Evolutionary conservation across 2,113 vertebrate species (phyloP).

Genomic region (Agapornis roseicollis): DNA sequence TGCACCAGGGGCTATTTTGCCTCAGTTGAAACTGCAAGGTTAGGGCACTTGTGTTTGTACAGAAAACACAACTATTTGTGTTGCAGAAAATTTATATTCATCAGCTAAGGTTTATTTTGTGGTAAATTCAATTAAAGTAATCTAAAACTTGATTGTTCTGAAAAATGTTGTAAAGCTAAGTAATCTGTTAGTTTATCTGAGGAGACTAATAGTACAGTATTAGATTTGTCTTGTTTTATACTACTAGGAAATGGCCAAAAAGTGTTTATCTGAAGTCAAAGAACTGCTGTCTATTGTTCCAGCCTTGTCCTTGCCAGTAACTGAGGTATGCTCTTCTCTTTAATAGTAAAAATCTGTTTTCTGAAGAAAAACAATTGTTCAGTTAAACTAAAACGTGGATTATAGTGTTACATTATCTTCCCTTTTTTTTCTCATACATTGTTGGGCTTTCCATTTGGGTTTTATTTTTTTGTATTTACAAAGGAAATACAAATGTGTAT

Average conservation of each 20-base stretch:
- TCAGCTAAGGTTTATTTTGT: not conserved
- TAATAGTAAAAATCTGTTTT: not conserved
- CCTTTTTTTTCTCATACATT: not conserved
- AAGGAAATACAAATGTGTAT: not conserved
- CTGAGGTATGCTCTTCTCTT: constrained; percentile 71
- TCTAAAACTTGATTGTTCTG: not conserved
- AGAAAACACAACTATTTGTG: not conserved
- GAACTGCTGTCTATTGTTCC: constrained; percentile 62
- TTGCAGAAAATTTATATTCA: not conserved
- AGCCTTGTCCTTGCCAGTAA: constrained; percentile 7
- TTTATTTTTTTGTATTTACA: not conserved
- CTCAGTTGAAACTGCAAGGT: not conserved
- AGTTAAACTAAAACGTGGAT: constrained; percentile 13
- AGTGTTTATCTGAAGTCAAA: constrained; percentile 78
- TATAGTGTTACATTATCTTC: not conserved
- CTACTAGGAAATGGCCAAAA: constrained; percentile 72
- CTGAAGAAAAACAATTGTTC: not conserved
- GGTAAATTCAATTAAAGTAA: not conserved
- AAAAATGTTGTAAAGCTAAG: not conserved
- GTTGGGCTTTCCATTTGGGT: not conserved
- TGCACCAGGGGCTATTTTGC: not conserved
- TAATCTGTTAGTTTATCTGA: not conserved
- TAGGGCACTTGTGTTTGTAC: not conserved
- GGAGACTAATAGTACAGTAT: not conserved
- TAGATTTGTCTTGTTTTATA: not conserved